A percentile compares a stretch with the other conserved stretches of the same genome.
These are phyloP conservation scores for Xestia ashworthii DNA, from an alignment of 2,888 invertebrate species.

Conservation along the genomic window DNA sequence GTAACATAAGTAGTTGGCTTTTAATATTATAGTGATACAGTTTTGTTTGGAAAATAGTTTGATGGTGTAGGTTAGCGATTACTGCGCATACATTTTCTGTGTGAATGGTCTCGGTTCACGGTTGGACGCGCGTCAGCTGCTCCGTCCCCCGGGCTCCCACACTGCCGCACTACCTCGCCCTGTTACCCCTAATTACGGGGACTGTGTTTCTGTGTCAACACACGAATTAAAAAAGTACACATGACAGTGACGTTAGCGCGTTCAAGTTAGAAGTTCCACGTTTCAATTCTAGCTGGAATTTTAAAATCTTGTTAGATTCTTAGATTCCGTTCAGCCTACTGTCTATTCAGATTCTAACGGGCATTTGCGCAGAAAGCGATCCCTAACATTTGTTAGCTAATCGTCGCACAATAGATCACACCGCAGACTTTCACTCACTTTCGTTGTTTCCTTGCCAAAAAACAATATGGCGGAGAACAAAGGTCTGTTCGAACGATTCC, in stretches of 20 bases:
- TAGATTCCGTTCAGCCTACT: neutral
- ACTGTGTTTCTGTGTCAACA: constrained; percentile 84
- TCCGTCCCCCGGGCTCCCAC: constrained; percentile 77
- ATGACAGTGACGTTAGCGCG: constrained; percentile 28
- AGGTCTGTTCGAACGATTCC: constrained; percentile 82
- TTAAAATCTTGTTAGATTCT: constrained; percentile 21
- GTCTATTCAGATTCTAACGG: constrained; percentile 21
- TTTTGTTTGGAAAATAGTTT: constrained; percentile 51
- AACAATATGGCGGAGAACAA: constrained; percentile 88
- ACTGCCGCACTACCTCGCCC: constrained; percentile 71
- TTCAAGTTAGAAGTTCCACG: constrained; percentile 37
- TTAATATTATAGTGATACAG: constrained; percentile 52
- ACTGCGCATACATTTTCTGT: constrained; percentile 75
- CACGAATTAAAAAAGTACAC: constrained; percentile 66
- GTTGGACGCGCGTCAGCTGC: constrained; percentile 79
- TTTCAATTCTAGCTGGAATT: constrained; percentile 1
- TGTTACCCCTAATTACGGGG: constrained; percentile 81
- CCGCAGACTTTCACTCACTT: constrained; percentile 81
- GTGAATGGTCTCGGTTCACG: constrained; percentile 75
- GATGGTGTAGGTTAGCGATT: constrained; percentile 62
- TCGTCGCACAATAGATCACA: constrained; percentile 70
- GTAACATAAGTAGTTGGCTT: constrained; percentile 57
- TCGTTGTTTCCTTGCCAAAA: constrained; percentile 77
- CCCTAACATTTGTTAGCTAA: constrained; percentile 62
- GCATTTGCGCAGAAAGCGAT: constrained; percentile 34